These are phyloP conservation scores for Acanthis flammea DNA, from an alignment of 2,797 vertebrate genomes.

Conservation along the genomic window DNA sequence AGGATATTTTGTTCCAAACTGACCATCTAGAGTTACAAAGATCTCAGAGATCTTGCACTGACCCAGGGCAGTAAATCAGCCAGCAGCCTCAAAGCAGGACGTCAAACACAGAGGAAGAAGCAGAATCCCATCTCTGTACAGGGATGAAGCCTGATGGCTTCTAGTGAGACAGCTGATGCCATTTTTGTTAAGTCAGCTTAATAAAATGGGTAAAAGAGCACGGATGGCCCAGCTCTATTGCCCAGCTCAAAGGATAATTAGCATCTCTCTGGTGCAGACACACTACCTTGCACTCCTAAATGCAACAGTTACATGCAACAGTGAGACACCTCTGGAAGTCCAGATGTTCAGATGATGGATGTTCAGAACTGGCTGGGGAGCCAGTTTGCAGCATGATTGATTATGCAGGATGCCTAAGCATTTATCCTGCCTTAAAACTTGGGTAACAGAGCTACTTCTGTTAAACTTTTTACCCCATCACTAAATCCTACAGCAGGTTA, in stretches of 20 bases:
- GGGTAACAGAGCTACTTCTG: not conserved
- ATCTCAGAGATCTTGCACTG: fast-evolving
- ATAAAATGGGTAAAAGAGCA: not conserved
- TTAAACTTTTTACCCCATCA: not conserved
- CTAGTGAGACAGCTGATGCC: not conserved
- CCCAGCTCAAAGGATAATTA: not conserved
- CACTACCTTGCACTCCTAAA: not conserved
- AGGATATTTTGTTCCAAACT: not conserved
- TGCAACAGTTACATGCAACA: not conserved
- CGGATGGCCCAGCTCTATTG: not conserved
- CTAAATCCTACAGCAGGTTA: not conserved
- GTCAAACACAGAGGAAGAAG: not conserved
- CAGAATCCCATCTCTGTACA: not conserved
- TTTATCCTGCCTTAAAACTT: not conserved
- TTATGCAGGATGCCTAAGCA: not conserved
- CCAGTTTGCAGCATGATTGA: not conserved
- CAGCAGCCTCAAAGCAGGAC: not conserved
- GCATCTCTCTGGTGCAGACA: not conserved
- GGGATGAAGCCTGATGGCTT: not conserved
- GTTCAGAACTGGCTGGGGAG: not conserved
- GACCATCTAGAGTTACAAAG: not conserved
- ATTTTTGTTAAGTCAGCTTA: not conserved
- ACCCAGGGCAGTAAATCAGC: not conserved
- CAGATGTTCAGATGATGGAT: too few species aligned
- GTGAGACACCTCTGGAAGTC: not conserved